Conservation (phyloP, 2,113 vertebrate genomes). For the Bujurquina vittata region DNA sequence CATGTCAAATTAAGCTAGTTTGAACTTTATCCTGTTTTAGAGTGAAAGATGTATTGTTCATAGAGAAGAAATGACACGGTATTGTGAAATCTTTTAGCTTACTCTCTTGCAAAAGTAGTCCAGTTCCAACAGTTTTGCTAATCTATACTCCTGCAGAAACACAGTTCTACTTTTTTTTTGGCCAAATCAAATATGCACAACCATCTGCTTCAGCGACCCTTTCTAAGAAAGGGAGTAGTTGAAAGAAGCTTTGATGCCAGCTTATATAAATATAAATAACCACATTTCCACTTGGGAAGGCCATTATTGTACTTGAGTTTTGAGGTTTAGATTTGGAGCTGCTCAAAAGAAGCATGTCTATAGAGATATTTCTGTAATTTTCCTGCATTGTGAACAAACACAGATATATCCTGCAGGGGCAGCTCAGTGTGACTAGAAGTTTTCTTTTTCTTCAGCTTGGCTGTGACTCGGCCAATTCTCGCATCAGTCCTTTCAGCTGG, state of each 20-base stretch:
- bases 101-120: background rate
- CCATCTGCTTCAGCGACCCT: background rate
- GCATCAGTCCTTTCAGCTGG: conserved; percentile 54
- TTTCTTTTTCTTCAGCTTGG: conserved; percentile 13
- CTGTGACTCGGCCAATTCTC: conserved; percentile 13
- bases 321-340: background rate
- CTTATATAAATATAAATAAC: background rate
- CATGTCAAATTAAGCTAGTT: background rate
- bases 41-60: background rate
- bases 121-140: background rate
- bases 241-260: background rate
- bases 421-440: conserved; percentile 1
- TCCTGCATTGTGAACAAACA: background rate
- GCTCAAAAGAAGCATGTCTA: background rate
- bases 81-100: background rate
- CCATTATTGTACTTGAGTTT: background rate
- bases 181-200: background rate
- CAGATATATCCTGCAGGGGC: conserved; percentile 12
- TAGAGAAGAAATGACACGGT: background rate
- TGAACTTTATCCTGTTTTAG: background rate
- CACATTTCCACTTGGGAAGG: background rate
- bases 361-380: background rate
- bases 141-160: background rate
- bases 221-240: background rate
- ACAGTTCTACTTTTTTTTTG: background rate